Conservation (phyloP, 2,888 invertebrate species). For the Tetrapedia diversipes region DNA sequence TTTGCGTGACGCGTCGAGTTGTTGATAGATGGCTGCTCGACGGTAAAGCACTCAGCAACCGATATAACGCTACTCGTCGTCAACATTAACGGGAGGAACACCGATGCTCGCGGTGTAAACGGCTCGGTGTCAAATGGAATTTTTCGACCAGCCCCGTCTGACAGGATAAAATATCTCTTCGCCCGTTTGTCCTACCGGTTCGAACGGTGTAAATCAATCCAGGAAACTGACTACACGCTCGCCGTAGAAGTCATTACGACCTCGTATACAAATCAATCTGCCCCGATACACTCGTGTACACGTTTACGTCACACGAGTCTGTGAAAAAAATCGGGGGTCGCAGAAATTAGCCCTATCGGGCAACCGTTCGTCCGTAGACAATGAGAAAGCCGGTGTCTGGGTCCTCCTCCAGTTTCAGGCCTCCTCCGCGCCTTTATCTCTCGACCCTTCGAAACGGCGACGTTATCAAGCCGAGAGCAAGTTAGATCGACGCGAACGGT, state of each 20-base stretch:
- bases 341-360: conserved; percentile 43
- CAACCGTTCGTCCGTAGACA: conserved; percentile 35
- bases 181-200: not conserved
- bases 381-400: conserved; percentile 39
- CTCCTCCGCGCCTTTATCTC: conserved; percentile 49
- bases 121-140: not conserved
- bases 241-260: not conserved
- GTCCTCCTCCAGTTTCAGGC: conserved; percentile 39
- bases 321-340: conserved; percentile 26
- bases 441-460: conserved; percentile 66
- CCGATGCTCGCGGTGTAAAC: not conserved
- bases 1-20: not conserved
- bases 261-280: not conserved
- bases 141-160: not conserved
- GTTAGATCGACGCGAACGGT: conserved; percentile 74
- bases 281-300: too few relatives aligned
- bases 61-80: conserved; percentile 7
- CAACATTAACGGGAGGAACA: conserved; percentile 33
- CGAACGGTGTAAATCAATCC: conserved; percentile 2
- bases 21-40: conserved; percentile 22
- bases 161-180: conserved; percentile 20
- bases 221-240: conserved; percentile 15
- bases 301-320: not conserved
- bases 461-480: conserved; percentile 72
- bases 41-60: conserved; percentile 12